These are phyloP conservation scores for Sesamia inferens DNA, from an alignment of 2,888 invertebrate genomes.

Conservation along the genomic window DNA sequence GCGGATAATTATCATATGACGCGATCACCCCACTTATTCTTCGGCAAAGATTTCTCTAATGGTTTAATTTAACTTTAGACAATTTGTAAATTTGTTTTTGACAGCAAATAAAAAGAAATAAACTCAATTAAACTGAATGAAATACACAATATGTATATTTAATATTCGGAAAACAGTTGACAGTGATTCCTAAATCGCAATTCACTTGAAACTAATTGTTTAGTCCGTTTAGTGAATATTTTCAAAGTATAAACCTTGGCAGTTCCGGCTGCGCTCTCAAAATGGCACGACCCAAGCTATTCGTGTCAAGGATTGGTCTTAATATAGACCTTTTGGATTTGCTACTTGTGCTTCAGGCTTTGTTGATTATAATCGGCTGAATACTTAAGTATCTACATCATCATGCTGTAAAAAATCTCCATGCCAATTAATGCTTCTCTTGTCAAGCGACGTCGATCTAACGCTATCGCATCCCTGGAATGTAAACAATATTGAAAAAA, in stretches of 20 bases:
- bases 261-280: constrained; percentile 69
- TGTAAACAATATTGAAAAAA: not conserved
- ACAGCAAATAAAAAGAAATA: not conserved
- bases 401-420: not conserved
- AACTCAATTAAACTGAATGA: not conserved
- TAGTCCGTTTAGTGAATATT: constrained; percentile 49
- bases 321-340: constrained; percentile 74
- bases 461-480: not conserved
- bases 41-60: not conserved
- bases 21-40: not conserved
- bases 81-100: no score
- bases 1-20: not conserved
- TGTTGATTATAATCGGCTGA: constrained; percentile 34
- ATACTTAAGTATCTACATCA: not conserved
- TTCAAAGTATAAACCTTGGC: constrained; percentile 73
- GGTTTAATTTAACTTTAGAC: not conserved
- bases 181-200: constrained; percentile 6
- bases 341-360: constrained; percentile 50
- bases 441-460: not conserved
- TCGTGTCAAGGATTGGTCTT: constrained; percentile 83
- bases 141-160: not conserved
- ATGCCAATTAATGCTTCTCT: not conserved
- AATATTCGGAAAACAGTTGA: not conserved
- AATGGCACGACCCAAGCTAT: constrained; percentile 82
- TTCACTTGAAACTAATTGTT: constrained; percentile 34